Percentiles rank a stretch among this genome's conserved stretches.
Evolutionary conservation across 2,113 vertebrate genomes (phyloP).

Genomic region (Orcinus orca): DNA sequence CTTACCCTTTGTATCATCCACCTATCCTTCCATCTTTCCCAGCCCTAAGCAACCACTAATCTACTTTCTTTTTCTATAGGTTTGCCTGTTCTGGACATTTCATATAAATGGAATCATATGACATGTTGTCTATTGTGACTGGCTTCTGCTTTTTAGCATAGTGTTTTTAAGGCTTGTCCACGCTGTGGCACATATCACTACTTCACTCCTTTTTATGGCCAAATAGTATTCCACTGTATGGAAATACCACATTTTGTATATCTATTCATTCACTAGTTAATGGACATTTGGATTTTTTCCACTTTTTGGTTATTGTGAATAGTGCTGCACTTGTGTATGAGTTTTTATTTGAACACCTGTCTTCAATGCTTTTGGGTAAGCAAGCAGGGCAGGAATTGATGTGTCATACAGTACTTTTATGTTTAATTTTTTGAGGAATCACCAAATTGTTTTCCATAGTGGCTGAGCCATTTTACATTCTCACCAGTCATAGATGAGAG

Average conservation of each 20-base stretch:
- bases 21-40: not conserved
- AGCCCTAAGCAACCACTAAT: not conserved
- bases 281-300: not conserved
- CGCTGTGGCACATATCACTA: too few species aligned
- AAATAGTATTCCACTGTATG: not conserved
- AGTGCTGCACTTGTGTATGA: too few species aligned
- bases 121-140: not conserved
- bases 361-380: not conserved
- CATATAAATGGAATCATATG: not conserved
- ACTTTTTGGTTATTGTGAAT: not conserved
- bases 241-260: not conserved
- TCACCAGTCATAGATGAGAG: not conserved
- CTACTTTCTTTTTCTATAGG: not conserved
- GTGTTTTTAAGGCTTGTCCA: not conserved
- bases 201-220: not conserved
- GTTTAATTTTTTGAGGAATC: not conserved
- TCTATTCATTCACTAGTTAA: not conserved
- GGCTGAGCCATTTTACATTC: not conserved
- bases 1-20: not conserved
- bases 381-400: not conserved
- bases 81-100: not conserved
- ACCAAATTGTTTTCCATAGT: not conserved
- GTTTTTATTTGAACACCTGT: not conserved
- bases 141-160: not conserved
- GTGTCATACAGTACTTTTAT: not conserved